These are phyloP conservation scores for Meliscaeva auricollis DNA, from an alignment of 2,888 invertebrate genomes.

Conservation along the genomic window DNA sequence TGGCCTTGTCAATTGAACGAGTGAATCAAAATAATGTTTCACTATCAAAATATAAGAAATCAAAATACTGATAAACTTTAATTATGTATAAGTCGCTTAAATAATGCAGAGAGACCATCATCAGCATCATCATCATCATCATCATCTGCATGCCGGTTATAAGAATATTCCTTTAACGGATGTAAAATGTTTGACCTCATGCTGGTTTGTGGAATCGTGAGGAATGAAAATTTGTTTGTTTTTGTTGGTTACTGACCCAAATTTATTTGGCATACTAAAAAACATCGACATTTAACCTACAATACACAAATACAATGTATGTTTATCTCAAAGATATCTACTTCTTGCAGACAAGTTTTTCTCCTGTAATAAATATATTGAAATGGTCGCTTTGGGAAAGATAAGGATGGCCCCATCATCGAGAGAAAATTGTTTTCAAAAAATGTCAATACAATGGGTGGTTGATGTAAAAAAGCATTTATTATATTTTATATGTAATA, in stretches of 20 bases:
- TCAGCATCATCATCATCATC: no score
- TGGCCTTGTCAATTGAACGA: constrained; percentile 17
- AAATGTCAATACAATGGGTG: no score
- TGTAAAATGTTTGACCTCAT: neutral
- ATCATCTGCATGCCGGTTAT: neutral
- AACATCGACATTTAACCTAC: constrained; percentile 47
- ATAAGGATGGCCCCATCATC: neutral
- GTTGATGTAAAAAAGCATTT: no score
- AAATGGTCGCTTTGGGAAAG: neutral
- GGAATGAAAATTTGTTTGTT: constrained; percentile 43
- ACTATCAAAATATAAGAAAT: neutral
- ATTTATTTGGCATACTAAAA: constrained; percentile 47
- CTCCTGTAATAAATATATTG: no score
- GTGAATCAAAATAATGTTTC: neutral
- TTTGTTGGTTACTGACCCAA: constrained; percentile 41
- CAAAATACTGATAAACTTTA: neutral
- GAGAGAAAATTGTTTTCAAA: no score
- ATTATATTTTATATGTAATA: no score
- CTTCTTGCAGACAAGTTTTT: neutral
- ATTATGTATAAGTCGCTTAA: neutral
- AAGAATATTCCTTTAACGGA: constrained; percentile 20
- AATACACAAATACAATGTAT: constrained; percentile 9
- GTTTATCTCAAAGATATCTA: neutral
- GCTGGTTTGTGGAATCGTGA: constrained; percentile 39
- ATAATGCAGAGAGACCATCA: neutral